phyloP scores from a whole-genome alignment of 2,797 vertebrate genomes.

The Australoheros facetus region DNA sequence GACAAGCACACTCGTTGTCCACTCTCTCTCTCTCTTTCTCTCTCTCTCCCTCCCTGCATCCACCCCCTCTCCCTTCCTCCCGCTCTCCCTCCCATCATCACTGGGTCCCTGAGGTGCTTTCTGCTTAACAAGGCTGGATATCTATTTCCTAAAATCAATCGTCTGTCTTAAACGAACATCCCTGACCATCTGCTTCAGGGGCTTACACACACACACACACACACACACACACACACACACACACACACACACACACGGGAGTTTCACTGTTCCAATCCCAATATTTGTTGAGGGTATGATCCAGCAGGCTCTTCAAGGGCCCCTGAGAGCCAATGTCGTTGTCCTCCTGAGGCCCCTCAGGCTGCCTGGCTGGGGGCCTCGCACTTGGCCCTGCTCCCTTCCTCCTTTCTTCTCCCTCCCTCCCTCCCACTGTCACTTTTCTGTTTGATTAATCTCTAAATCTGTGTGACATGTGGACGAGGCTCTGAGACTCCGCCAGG shows the following conservation, averaged over 20 bases:
- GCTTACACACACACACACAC: conserved; percentile 70
- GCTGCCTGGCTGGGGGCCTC: conserved; percentile 61
- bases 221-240: conserved; percentile 55
- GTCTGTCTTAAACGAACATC: conserved; percentile 93
- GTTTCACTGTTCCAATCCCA: conserved; percentile 84
- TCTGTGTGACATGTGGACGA: conserved; percentile 79
- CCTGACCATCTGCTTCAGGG: conserved; percentile 92
- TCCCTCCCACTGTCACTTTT: conserved; percentile 73
- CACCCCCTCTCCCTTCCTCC: conserved; percentile 6
- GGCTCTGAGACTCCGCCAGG: conserved; percentile 53
- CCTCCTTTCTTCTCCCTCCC: conserved; percentile 58
- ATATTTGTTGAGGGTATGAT: conserved; percentile 91
- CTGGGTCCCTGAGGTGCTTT: conserved; percentile 88
- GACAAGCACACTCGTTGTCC: conserved; percentile 56
- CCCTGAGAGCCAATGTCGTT: conserved; percentile 77
- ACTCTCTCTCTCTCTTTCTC: background rate
- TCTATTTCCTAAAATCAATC: conserved; percentile 93
- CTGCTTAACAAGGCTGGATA: conserved; percentile 86
- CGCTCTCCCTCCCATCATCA: conserved; percentile 38
- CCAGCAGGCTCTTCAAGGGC: conserved; percentile 82
- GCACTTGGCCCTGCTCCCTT: conserved; percentile 54
- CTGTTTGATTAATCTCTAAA: conserved; percentile 86
- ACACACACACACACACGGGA: conserved; percentile 29
- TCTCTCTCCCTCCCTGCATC: background rate
- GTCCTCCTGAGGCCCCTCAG: conserved; percentile 75